phyloP scores from a whole-genome alignment of 1,140 invertebrate species.

The Drosophila albomicans region DNA sequence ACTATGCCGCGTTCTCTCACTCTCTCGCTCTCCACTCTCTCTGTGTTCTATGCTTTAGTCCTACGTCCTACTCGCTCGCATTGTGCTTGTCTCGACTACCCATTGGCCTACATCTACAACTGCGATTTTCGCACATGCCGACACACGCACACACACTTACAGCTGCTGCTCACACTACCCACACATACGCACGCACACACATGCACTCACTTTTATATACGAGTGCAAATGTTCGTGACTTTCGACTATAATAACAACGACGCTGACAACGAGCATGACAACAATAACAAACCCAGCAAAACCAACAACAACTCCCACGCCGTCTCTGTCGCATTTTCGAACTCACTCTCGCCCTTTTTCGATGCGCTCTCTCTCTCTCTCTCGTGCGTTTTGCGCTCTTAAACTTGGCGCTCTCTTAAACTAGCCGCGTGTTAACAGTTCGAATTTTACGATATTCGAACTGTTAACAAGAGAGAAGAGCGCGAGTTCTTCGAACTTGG shows the following conservation, averaged over 20 bases:
- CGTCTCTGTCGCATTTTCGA: slow-evolving; percentile 56
- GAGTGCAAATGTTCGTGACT: slow-evolving; percentile 48
- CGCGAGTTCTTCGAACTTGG: slow-evolving; percentile 41
- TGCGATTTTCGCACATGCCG: slow-evolving; percentile 72
- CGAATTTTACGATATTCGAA: slow-evolving; percentile 64
- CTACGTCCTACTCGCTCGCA: slow-evolving; percentile 16
- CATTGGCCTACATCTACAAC: slow-evolving; percentile 82
- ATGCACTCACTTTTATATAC: slow-evolving; percentile 4
- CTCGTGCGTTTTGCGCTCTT: slow-evolving; percentile 36
- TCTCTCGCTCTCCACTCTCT: not conserved
- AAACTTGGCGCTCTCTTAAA: slow-evolving; percentile 72
- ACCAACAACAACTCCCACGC: slow-evolving; percentile 28
- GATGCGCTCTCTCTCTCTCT: not conserved
- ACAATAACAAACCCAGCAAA: slow-evolving; percentile 17
- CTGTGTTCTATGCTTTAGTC: slow-evolving; percentile 42
- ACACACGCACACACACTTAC: slow-evolving; percentile 50
- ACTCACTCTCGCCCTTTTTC: slow-evolving; percentile 42
- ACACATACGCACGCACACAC: slow-evolving; percentile 3
- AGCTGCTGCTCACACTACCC: slow-evolving; percentile 18
- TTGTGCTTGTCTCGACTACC: slow-evolving; percentile 62
- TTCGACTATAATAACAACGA: slow-evolving; percentile 50
- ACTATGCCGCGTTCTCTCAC: slow-evolving; percentile 63
- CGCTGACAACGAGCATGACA: slow-evolving; percentile 13
- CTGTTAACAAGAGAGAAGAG: slow-evolving; percentile 49
- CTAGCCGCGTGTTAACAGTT: not conserved